phyloP scores from a whole-genome alignment of 2,888 invertebrate genomes.

The Falcaria lacertinaria region DNA sequence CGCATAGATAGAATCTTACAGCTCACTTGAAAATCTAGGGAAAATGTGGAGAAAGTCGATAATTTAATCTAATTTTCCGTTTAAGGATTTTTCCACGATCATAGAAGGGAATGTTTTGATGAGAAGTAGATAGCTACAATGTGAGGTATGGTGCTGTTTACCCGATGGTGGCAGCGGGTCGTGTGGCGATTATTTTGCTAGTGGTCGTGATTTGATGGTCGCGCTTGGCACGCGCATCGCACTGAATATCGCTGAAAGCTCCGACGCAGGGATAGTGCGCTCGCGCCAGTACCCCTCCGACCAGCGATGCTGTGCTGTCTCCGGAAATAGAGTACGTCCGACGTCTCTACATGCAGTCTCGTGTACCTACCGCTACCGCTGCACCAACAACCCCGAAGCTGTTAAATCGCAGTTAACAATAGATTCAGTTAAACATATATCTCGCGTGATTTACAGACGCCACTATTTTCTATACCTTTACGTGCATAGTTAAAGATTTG shows the following conservation, averaged over 20 bases:
- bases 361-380: conserved; percentile 47
- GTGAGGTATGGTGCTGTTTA: not conserved
- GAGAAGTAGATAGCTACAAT: not conserved
- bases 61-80: no score
- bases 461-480: not conserved
- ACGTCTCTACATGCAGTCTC: conserved; percentile 51
- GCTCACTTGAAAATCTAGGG: no score
- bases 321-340: conserved; percentile 78
- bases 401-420: conserved; percentile 64
- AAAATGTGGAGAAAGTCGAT: no score
- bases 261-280: conserved; percentile 51
- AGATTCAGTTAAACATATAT: conserved; percentile 21
- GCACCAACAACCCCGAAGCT: conserved; percentile 43
- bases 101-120: not conserved
- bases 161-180: not conserved
- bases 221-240: conserved; percentile 58
- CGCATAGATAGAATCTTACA: no score
- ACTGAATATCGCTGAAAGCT: conserved; percentile 60
- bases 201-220: conserved; percentile 30
- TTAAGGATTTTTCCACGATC: not conserved
- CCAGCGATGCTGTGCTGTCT: conserved; percentile 81
- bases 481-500: conserved; percentile 18
- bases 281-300: conserved; percentile 77
- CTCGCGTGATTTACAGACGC: not conserved
- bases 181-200: conserved; percentile 15